Base-by-base conservation (phyloP, 2,888 invertebrate species). In the Poecilus cupreus region DNA sequence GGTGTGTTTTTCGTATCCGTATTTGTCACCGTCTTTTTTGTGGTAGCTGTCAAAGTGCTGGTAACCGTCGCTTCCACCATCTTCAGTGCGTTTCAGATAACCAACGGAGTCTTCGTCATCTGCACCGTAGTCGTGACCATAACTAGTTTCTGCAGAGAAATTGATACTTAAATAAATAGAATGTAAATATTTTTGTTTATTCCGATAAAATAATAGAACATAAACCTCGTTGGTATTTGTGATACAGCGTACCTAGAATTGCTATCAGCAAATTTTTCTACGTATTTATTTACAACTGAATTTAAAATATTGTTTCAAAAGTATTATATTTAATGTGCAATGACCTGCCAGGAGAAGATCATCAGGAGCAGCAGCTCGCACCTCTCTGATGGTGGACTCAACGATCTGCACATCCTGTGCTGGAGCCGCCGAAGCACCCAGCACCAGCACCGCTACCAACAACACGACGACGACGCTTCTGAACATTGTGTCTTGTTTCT, bases 41-140 rank as follows among this genome's bases (percentile, higher is more conserved):
- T 94, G 94, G 89, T 90, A 94, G 74, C 93, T 92, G 88, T 94
- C 94, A 85, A 92, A 93, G 85, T 93, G 93, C 87, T 94, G 93
- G 89, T 94, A 94, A 0, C 94, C 94, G 84, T 93, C 92, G 86
- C 92, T 93, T 24, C 94, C 94, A 68, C 93, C 93, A 82, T 92
- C 93, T 51, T 91, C 89, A 86, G 91, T 91, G 86, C 92, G 92
- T 83, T 92, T 91, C 60, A 92, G 91, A 88, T 93, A 94, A 1
- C 94, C 94, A 82, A 93, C 92, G 82, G 89, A 89, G 68, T 90
- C 90, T 70, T 90, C 90, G 82, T 92, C 92, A 20, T 92, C 93
- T 76, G 93, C 92, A 0, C 92, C 93, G 85, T 92, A 93, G 0
- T 91, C 90, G 86, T 91, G 92, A 86, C 93, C 90, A 88, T 91